A percentile compares a stretch with the other conserved stretches of the same genome.
phyloP scores from a whole-genome alignment of 2,888 invertebrate genomes.

The Himalopsyche anomala region DNA sequence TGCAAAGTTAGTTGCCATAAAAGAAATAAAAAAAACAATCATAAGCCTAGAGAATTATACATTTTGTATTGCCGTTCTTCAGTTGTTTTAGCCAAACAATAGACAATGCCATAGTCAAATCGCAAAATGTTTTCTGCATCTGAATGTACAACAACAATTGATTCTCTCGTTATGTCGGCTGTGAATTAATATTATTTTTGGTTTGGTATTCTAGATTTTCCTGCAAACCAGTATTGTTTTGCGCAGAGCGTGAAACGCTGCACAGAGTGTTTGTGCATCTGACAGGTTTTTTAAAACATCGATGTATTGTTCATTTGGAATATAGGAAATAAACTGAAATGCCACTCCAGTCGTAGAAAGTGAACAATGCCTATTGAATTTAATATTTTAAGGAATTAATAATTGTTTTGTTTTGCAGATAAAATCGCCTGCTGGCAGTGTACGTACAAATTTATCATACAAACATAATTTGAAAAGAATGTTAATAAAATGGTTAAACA shows the following conservation, averaged over 20 bases:
- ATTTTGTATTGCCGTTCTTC: too few relatives aligned
- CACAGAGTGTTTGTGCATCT: background rate
- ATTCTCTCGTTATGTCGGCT: background rate
- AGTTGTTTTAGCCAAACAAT: too few relatives aligned
- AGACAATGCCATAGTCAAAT: too few relatives aligned
- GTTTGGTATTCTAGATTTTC: background rate
- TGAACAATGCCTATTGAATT: conserved; percentile 5
- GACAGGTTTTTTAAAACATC: conserved; percentile 29
- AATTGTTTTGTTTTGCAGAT: background rate
- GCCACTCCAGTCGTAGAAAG: background rate
- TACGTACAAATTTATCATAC: background rate
- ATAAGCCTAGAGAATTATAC: too few relatives aligned
- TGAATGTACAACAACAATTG: too few relatives aligned
- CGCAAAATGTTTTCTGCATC: too few relatives aligned
- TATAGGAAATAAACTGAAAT: conserved; percentile 1
- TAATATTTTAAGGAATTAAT: background rate
- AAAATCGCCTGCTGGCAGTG: background rate
- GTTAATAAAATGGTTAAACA: too few relatives aligned
- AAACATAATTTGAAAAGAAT: background rate
- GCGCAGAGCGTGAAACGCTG: background rate
- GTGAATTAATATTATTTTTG: background rate
- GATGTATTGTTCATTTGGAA: background rate
- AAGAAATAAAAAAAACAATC: too few relatives aligned
- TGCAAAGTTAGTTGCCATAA: too few relatives aligned
- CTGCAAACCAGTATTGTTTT: background rate